Percentiles rank a stretch among this genome's conserved stretches.
Conservation (phyloP, 2,113 vertebrate species). For the Apus apus region DNA sequence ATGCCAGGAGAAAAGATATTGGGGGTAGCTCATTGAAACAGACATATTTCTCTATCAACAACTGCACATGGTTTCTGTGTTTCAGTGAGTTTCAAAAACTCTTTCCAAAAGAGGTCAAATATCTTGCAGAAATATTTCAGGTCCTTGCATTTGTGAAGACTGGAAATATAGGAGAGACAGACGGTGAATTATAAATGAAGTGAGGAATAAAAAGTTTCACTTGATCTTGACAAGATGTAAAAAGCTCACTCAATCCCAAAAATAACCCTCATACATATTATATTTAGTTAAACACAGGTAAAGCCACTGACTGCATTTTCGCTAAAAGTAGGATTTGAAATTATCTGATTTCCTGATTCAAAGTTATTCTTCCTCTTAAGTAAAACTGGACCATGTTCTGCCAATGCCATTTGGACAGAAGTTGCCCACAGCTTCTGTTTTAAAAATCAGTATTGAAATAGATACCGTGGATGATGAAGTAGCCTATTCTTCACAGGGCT, state of each 20-base stretch:
- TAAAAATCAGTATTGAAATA: slow-evolving; percentile 31
- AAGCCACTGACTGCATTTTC: neutral
- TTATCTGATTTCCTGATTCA: neutral
- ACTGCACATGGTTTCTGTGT: neutral
- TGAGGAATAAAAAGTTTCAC: neutral
- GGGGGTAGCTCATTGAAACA: neutral
- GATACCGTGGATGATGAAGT: neutral
- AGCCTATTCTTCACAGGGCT: neutral
- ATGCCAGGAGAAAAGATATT: neutral
- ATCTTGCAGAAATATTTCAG: neutral
- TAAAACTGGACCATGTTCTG: neutral
- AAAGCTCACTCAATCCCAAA: neutral
- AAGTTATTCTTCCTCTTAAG: neutral
- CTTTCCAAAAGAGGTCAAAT: neutral
- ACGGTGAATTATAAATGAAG: neutral
- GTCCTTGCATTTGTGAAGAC: neutral
- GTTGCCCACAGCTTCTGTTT: slow-evolving; percentile 1
- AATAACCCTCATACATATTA: neutral
- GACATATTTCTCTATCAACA: neutral
- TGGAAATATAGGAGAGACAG: neutral
- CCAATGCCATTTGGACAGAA: neutral
- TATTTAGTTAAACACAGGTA: neutral
- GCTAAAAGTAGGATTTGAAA: neutral
- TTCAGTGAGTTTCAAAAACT: neutral
- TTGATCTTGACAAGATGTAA: neutral